Evolutionary conservation across 2,113 vertebrate genomes (phyloP).

Genomic region (Apteryx mantelli): DNA sequence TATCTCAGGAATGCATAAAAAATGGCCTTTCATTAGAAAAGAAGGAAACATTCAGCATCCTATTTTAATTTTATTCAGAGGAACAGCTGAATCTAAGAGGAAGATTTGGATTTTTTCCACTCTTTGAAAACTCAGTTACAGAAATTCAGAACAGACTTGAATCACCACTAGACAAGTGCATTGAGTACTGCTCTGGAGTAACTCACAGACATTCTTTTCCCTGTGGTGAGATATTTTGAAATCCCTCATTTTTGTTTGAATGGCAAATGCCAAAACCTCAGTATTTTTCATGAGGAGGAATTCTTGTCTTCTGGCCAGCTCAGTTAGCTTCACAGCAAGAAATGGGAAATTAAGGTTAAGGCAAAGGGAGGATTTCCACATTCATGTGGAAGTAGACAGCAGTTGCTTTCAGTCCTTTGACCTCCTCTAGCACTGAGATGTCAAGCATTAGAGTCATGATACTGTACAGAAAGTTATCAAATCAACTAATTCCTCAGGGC

Average conservation of each 20-base stretch:
- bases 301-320: slow-evolving; percentile 50
- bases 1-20: slow-evolving; percentile 9
- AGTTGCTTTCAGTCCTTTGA: not conserved
- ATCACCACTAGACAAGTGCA: not conserved
- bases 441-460: not conserved
- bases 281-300: not conserved
- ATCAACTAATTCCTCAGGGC: not conserved
- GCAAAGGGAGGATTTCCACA: slow-evolving; percentile 25
- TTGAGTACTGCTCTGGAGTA: slow-evolving; percentile 6
- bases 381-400: not conserved
- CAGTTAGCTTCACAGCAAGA: slow-evolving; percentile 38
- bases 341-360: slow-evolving; percentile 25
- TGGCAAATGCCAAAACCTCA: slow-evolving; percentile 63
- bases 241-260: slow-evolving; percentile 49
- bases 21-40: slow-evolving; percentile 27
- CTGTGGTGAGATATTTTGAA: slow-evolving; percentile 52
- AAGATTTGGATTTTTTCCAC: slow-evolving; percentile 6
- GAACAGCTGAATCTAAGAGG: slow-evolving; percentile 29
- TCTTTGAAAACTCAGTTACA: slow-evolving; percentile 28
- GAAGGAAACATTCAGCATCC: slow-evolving; percentile 20
- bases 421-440: not conserved
- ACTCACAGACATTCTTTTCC: slow-evolving; percentile 41
- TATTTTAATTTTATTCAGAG: slow-evolving; percentile 28
- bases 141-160: not conserved
- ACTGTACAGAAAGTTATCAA: not conserved